A percentile compares a stretch with the other conserved stretches of the same genome.
Conservation (phyloP, 2,797 vertebrate species). For the Vultur gryphus region DNA sequence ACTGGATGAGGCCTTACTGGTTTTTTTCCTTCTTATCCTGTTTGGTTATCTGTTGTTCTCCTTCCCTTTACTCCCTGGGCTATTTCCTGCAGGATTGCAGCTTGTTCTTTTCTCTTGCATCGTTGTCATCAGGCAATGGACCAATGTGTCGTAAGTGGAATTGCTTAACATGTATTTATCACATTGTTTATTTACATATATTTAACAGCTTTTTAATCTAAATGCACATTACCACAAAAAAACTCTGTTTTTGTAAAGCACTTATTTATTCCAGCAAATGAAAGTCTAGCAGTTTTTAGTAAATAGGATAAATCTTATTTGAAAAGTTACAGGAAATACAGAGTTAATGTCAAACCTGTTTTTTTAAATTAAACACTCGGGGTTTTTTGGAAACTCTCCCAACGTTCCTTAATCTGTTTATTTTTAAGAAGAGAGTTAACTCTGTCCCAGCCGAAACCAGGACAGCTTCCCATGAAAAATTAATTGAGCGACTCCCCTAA, state of each 20-base stretch:
- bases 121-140: neutral
- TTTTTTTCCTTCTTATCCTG: neutral
- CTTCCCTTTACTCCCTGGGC: neutral
- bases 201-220: neutral
- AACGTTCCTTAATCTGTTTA: neutral
- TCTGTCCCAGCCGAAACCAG: too few species aligned
- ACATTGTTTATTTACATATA: neutral
- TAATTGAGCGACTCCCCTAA: neutral
- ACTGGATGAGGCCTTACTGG: neutral
- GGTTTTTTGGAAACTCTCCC: neutral
- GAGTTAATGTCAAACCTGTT: neutral
- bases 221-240: neutral
- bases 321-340: neutral
- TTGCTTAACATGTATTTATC: neutral
- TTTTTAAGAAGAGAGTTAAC: neutral
- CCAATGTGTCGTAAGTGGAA: neutral
- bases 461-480: neutral
- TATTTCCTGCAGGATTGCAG: neutral
- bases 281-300: neutral
- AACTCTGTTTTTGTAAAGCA: neutral
- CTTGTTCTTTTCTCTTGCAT: neutral
- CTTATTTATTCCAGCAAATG: neutral
- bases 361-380: neutral
- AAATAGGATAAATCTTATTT: neutral
- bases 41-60: neutral